These are phyloP conservation scores for Anastrepha obliqua DNA, from an alignment of 1,140 invertebrate genomes.

Conservation along the genomic window DNA sequence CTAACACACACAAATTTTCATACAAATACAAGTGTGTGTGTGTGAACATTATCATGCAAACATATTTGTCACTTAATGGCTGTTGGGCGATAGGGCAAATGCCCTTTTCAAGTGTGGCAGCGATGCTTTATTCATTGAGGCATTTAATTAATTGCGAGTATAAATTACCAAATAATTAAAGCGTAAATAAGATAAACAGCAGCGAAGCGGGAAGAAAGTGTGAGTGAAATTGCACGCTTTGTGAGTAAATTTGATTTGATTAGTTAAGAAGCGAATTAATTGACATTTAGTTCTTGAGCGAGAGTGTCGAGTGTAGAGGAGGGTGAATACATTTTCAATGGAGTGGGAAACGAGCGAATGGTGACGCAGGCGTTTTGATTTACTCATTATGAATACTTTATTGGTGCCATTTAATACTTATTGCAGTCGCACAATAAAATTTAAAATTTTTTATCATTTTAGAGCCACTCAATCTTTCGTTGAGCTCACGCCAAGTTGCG, in stretches of 20 bases:
- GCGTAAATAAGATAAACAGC: slow-evolving; percentile 5
- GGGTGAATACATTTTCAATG: too few species aligned
- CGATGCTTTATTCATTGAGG: neutral
- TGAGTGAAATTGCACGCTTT: neutral
- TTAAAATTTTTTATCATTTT: neutral
- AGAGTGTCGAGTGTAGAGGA: too few species aligned
- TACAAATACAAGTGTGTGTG: neutral
- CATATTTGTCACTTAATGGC: neutral
- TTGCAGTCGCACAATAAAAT: neutral
- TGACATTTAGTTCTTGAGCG: too few species aligned
- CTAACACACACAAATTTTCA: too few species aligned
- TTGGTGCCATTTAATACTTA: too few species aligned
- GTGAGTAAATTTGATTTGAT: neutral
- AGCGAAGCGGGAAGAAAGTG: neutral
- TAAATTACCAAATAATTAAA: slow-evolving; percentile 34
- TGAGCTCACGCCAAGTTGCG: neutral
- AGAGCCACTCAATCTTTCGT: neutral
- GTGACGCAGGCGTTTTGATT: too few species aligned
- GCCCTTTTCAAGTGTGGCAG: neutral
- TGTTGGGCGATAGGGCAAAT: neutral
- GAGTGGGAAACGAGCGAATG: too few species aligned
- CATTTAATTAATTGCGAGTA: slow-evolving; percentile 39
- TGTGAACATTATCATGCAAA: neutral
- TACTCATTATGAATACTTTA: too few species aligned
- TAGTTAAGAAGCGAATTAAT: neutral